These are phyloP conservation scores for Abrostola tripartita DNA, from an alignment of 2,888 invertebrate genomes.

Conservation along the genomic window DNA sequence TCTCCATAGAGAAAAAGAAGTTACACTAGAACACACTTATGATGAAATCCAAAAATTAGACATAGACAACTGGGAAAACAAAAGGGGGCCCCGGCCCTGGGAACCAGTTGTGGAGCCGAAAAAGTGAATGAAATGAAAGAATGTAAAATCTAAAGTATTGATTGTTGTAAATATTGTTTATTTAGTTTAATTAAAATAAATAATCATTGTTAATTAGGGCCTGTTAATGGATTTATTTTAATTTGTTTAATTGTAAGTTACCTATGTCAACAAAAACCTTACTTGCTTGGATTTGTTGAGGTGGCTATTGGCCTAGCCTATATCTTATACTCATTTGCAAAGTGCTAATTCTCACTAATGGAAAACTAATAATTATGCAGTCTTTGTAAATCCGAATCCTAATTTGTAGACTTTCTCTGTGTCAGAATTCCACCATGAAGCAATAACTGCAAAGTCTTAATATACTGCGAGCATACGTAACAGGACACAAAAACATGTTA, in stretches of 20 bases:
- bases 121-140: constrained; percentile 44
- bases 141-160: constrained; percentile 25
- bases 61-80: constrained; percentile 95
- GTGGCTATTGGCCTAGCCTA: too few species aligned
- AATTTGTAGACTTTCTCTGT: too few species aligned
- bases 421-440: too few species aligned
- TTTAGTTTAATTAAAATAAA: constrained; percentile 26
- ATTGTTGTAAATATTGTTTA: constrained; percentile 47
- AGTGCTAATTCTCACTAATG: too few species aligned
- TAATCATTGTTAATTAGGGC: constrained; percentile 17
- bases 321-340: too few species aligned
- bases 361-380: too few species aligned
- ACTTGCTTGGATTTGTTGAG: too few species aligned
- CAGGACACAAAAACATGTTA: background rate
- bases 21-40: constrained; percentile 92
- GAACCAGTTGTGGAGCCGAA: constrained; percentile 85
- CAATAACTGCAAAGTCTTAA: background rate
- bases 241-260: background rate
- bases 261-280: too few species aligned
- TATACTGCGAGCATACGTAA: background rate
- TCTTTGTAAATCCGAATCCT: too few species aligned
- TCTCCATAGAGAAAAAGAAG: constrained; percentile 90
- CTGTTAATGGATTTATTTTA: background rate
- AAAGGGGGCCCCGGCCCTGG: constrained; percentile 95
- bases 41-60: constrained; percentile 92